Conservation (phyloP, 2,888 invertebrate species). For the Parnassius apollo region DNA sequence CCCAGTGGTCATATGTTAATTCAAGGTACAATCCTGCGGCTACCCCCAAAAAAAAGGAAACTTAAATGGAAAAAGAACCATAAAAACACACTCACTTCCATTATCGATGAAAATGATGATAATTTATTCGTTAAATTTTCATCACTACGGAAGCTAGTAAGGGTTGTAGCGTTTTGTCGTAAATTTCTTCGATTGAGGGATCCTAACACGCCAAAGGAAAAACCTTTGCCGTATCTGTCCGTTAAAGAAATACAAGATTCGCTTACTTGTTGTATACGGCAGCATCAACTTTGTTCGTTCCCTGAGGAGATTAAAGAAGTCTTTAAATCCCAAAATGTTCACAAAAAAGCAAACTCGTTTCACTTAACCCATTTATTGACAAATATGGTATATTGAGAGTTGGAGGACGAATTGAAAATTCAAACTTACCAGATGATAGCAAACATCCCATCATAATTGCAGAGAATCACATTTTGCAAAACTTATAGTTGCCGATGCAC, state of each 20-base stretch:
- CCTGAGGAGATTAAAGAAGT: background rate
- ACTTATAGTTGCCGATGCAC: background rate
- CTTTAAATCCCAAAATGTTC: background rate
- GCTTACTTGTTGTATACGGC: background rate
- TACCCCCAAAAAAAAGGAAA: too few relatives aligned
- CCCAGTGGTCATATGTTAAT: too few relatives aligned
- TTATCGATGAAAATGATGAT: background rate
- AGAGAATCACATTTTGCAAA: background rate
- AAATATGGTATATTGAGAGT: background rate
- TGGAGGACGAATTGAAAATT: background rate
- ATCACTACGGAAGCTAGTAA: background rate
- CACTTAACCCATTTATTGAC: background rate
- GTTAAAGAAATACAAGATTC: background rate
- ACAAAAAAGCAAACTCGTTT: background rate
- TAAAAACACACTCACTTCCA: background rate
- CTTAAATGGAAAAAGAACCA: too few relatives aligned
- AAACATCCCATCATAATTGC: background rate
- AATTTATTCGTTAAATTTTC: background rate
- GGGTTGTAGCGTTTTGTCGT: background rate
- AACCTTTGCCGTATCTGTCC: background rate
- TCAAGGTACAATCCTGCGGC: too few relatives aligned
- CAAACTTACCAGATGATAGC: background rate
- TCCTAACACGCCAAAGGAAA: background rate
- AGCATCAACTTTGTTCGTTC: background rate
- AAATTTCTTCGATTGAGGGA: background rate